Conservation (phyloP, 2,888 invertebrate genomes). For the Diarsia rubi region DNA sequence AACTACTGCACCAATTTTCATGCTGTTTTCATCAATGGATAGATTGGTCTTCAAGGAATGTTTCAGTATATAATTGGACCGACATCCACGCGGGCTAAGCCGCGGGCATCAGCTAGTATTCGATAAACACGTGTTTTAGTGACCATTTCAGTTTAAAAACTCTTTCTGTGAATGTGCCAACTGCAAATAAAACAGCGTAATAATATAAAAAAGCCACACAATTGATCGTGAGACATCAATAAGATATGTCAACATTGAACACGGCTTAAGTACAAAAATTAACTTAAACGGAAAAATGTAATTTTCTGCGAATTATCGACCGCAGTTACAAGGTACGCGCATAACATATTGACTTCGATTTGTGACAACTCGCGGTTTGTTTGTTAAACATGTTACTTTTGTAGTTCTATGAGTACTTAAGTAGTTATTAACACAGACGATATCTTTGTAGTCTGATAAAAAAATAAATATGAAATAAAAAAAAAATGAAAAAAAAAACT, state of each 20-base stretch:
- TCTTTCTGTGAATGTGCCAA: not conserved
- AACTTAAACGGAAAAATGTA: constrained; percentile 12
- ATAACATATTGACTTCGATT: constrained; percentile 7
- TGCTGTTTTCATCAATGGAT: too few relatives aligned
- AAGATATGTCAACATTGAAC: constrained; percentile 29
- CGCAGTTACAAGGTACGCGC: not conserved
- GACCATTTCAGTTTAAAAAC: too few relatives aligned
- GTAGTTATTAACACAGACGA: too few relatives aligned
- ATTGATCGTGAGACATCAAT: constrained; percentile 33
- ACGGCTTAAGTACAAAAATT: constrained; percentile 3
- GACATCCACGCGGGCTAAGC: too few relatives aligned
- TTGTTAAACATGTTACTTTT: constrained; percentile 26
- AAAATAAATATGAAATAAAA: too few relatives aligned
- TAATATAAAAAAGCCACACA: not conserved
- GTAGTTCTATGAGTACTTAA: not conserved
- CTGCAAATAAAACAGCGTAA: not conserved
- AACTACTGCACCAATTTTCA: too few relatives aligned
- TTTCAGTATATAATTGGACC: too few relatives aligned
- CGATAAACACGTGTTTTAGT: too few relatives aligned
- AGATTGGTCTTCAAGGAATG: too few relatives aligned
- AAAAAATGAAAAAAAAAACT: too few relatives aligned
- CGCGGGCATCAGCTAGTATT: too few relatives aligned
- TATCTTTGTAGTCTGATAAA: too few relatives aligned
- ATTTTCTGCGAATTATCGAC: constrained; percentile 26
- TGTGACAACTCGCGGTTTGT: constrained; percentile 3